Evolutionary conservation across 2,888 invertebrate genomes (phyloP), one percentile per base, ranked within the genome.

Genomic region (Drosophila histrio): DNA sequence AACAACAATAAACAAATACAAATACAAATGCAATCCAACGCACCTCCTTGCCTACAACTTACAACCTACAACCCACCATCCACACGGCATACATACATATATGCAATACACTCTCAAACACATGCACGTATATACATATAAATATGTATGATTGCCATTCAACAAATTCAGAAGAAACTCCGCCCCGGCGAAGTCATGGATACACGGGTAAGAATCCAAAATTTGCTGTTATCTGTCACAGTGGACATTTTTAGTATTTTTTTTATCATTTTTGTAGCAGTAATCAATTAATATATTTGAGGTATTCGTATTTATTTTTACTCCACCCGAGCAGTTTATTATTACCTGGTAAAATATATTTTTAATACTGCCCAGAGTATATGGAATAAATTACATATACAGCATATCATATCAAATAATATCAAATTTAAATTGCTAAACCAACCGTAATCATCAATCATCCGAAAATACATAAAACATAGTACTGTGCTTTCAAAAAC

Each of bases 111-210:
- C 43, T 39, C 41, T 26, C 59, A 67, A 43, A 50, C 41, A 36
- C 28, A 52, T 30, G 49, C 36, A 53, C 50, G 11, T 9, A 46
- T 19, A 54, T 38, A 49, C 30, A 43, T 56, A 38, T 9, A 43
- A 24, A 32, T 15, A 32, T 15, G 15, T 50, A 50, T 26, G 21
- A 21, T 43, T 65, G 56, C 43, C 49, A 61, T 50, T 46, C 62
- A 65, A 76, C 69, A 72, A 54, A 76, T 8, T 41, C 70, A 90
- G 89, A 88, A 91, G 87, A 90, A 97, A 95, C 96, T 97, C 93
- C 96, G 97, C 90, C 97, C 97, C 89, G 97, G 97, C 92, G 97
- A 97, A 95, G 96, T 97, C 92, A 93, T 96, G 93, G 97, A 97
- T 92, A 96, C 95, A 94, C 96, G 97, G 97, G 97, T 97, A 96